Evolutionary conservation across 2,888 invertebrate species (phyloP), one percentile per base, ranked within the genome.

Genomic region (Onthophagus sagittarius): DNA sequence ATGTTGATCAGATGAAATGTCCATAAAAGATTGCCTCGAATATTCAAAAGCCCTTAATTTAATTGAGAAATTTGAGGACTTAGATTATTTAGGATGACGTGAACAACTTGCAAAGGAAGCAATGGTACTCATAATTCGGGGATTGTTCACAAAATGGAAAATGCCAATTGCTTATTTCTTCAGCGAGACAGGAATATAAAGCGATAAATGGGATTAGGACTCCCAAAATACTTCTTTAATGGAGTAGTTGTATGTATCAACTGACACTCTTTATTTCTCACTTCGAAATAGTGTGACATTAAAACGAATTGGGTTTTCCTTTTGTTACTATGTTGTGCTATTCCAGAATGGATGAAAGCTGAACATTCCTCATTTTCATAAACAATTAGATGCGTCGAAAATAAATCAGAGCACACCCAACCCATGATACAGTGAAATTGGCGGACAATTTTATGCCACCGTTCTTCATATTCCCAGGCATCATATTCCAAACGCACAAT

Each of bases 41-140:
- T 75, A 73, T 62, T 65, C 63, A 0, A 73, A 73, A 63, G 5
- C 14, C 11, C 32, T 73, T 7, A 70, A 75, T 64, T 32, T 75
- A n/a, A 73, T 75, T n/a, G 71, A 75, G 70, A 70, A 73, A n/a
- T 75, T 69, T 64, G 75, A 75, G 69, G 73, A 73, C 64, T 39
- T 75, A 13, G 73, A 73, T 32, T 64, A 65, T 32, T 53, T 73
- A 62, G 73, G 75, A 63, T 15, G 73, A 32, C 65, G 2, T 14
- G 11, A 6, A 23, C 15, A 13, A 71, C 15, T 13, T 7, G 72
- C 74, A n/a, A 70, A 31, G 9, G 7, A 67, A 23, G 75, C 73
- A 1, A 14, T 73, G n/a, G 67, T 75, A 62, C 71, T 73, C 13
- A 15, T 73, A 23, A 23, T 63, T 33, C 32, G 73, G 3, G 73